Percentiles rank a stretch among this genome's conserved stretches.
These are phyloP conservation scores for Oreortyx pictus DNA, from an alignment of 2,797 vertebrate species.

Conservation along the genomic window DNA sequence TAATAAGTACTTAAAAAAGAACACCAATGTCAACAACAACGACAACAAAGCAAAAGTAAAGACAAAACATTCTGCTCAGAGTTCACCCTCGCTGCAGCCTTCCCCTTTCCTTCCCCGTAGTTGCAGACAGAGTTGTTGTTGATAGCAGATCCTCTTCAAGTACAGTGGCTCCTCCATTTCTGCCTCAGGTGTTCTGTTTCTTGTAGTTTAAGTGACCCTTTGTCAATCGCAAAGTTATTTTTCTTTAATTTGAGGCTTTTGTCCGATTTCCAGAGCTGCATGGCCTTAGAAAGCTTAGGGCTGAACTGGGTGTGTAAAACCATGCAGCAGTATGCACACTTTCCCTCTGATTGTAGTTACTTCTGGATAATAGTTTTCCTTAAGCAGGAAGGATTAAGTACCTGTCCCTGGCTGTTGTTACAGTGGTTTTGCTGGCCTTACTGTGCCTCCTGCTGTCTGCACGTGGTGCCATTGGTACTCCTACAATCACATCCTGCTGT, in stretches of 20 bases:
- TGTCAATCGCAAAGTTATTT: neutral
- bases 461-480: neutral
- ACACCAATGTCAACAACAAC: neutral
- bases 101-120: neutral
- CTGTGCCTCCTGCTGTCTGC: neutral
- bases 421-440: neutral
- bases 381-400: neutral
- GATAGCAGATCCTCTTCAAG: neutral
- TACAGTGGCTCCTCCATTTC: neutral
- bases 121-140: neutral
- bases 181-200: neutral
- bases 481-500: neutral
- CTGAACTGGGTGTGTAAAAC: neutral
- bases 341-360: neutral
- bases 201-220: neutral
- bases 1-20: neutral
- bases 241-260: neutral
- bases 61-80: neutral
- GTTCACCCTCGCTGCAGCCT: neutral
- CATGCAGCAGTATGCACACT: neutral
- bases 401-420: neutral
- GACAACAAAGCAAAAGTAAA: neutral
- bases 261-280: neutral
- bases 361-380: neutral
- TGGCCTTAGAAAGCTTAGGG: neutral